These are phyloP conservation scores for Acanthopleura granulata DNA, from an alignment of 2,888 invertebrate genomes.

Conservation along the genomic window DNA sequence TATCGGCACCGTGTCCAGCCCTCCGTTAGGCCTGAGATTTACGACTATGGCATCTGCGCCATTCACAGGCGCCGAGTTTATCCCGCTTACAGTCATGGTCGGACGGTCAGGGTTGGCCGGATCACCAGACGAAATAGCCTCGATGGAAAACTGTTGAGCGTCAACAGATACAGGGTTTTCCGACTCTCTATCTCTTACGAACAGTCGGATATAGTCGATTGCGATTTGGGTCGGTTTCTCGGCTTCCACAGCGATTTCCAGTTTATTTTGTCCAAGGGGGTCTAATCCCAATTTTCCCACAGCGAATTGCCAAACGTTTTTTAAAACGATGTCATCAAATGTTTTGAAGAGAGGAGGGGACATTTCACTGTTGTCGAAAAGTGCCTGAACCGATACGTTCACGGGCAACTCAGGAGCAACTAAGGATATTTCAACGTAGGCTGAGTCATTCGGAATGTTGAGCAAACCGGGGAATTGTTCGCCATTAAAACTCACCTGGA, in stretches of 20 bases:
- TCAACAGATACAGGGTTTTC: not conserved
- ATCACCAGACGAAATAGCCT: not conserved
- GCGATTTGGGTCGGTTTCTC: not conserved
- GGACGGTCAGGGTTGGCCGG: not conserved
- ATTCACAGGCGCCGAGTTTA: not conserved
- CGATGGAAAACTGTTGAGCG: slow-evolving; percentile 1
- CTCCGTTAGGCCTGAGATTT: not conserved
- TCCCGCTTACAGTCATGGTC: not conserved
- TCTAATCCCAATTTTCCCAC: not conserved
- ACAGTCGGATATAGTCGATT: not conserved
- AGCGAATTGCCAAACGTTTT: not conserved
- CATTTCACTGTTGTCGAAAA: not conserved
- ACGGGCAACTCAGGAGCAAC: not conserved
- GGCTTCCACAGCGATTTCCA: not conserved
- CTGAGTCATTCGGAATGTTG: not conserved
- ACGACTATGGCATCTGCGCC: not conserved
- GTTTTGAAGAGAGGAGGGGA: not conserved
- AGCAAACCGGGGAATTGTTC: not conserved
- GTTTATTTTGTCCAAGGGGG: not conserved
- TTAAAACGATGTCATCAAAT: not conserved
- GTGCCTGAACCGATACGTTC: not conserved
- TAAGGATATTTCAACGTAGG: not conserved
- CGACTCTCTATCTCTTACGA: not conserved
- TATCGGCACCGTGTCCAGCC: not conserved
- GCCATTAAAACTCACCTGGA: not conserved